Evolutionary conservation across 2,113 vertebrate species (phyloP).

Genomic region (Salvelinus namaycush): DNA sequence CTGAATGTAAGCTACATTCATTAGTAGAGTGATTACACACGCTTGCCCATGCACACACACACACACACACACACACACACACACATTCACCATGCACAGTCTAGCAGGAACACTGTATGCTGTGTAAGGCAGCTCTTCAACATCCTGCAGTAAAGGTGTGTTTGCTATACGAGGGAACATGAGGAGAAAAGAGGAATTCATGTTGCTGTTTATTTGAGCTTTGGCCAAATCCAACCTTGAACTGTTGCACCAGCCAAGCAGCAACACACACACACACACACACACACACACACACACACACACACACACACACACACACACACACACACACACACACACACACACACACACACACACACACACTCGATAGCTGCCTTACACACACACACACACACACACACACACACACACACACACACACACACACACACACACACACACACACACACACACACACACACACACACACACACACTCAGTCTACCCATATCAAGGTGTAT

Average conservation of each 20-base stretch:
- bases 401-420: conserved; percentile 18
- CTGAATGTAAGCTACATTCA: neutral
- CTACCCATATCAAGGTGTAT: conserved; percentile 74
- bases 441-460: neutral
- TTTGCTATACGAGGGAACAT: conserved; percentile 71
- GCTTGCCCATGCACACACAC: neutral
- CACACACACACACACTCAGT: conserved; percentile 23
- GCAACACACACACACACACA: conserved; percentile 1
- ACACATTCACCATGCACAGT: conserved; percentile 27
- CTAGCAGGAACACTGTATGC: conserved; percentile 63
- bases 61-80: conserved; percentile 38
- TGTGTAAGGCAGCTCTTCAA: conserved; percentile 61
- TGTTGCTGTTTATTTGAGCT: conserved; percentile 77
- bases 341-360: conserved; percentile 11
- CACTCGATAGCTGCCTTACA: neutral
- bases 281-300: conserved; percentile 8
- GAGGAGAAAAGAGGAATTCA: conserved; percentile 80
- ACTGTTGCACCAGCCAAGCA: conserved; percentile 63
- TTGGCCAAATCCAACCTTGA: conserved; percentile 64
- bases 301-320: conserved; percentile 21
- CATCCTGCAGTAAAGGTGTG: conserved; percentile 74
- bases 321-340: neutral
- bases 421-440: too few species aligned
- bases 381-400: neutral
- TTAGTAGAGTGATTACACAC: neutral